Percentiles rank a stretch among this genome's conserved stretches.
Evolutionary conservation across 2,797 vertebrate species (phyloP).

Genomic region (Sphenodon punctatus): DNA sequence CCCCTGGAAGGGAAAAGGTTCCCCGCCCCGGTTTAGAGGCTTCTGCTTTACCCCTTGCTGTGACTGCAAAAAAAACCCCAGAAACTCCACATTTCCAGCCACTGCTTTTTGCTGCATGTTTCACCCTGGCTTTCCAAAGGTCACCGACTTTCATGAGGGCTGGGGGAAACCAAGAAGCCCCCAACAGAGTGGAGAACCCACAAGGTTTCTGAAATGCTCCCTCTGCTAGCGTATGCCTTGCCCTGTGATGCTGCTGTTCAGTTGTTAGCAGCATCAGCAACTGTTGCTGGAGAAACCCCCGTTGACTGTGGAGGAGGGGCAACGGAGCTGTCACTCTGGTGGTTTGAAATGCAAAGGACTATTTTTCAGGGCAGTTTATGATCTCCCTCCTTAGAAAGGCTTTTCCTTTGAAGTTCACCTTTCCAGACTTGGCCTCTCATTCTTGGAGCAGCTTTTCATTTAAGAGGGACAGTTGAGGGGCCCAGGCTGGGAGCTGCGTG

Average conservation of each 20-base stretch:
- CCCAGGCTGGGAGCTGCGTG: fast-evolving
- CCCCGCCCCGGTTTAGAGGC: no score
- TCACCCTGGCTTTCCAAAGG: no score
- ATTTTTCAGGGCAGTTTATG: neutral
- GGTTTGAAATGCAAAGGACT: neutral
- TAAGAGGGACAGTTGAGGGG: fast-evolving
- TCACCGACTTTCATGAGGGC: no score
- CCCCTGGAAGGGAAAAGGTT: no score
- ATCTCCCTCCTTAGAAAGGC: neutral
- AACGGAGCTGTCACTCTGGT: fast-evolving
- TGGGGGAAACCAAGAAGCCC: no score
- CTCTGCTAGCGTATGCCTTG: no score
- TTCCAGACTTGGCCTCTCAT: fast-evolving
- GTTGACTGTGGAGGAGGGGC: neutral
- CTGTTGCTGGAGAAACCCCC: fast-evolving
- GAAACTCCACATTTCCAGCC: no score
- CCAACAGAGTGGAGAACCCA: no score
- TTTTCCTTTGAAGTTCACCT: neutral
- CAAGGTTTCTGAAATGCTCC: no score
- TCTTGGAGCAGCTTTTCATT: fast-evolving
- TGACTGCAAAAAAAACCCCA: no score
- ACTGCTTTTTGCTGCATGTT: no score
- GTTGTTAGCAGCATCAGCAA: neutral
- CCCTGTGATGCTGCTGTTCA: fast-evolving
- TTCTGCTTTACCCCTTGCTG: no score